Evolutionary conservation across 2,888 invertebrate species (phyloP).

Genomic region (Papilio demoleus): DNA sequence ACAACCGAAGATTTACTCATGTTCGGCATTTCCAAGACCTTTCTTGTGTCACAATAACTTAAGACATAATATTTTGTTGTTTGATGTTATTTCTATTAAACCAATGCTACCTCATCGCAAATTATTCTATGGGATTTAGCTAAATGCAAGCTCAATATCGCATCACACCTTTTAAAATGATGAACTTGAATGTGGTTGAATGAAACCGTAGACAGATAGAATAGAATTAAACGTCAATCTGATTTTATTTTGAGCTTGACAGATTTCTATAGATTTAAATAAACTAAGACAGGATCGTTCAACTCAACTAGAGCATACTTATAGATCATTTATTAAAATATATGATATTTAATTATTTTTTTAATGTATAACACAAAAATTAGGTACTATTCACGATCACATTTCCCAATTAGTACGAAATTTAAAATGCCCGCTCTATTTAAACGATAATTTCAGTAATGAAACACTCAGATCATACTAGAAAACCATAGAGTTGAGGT

Average conservation of each 20-base stretch:
- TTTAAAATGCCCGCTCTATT: neutral
- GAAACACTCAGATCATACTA: neutral
- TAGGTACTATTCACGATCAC: neutral
- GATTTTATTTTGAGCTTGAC: slow-evolving; percentile 34
- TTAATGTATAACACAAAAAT: neutral
- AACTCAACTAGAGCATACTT: too few species aligned
- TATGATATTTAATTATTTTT: too few species aligned
- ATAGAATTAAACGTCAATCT: slow-evolving; percentile 46
- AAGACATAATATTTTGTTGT: slow-evolving; percentile 77
- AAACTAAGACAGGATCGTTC: neutral
- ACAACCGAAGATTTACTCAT: slow-evolving; percentile 73
- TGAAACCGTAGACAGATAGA: slow-evolving; percentile 50
- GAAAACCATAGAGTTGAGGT: slow-evolving; percentile 14
- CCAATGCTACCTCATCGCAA: slow-evolving; percentile 78
- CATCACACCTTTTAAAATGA: slow-evolving; percentile 62
- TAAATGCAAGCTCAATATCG: slow-evolving; percentile 60
- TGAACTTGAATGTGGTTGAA: slow-evolving; percentile 42
- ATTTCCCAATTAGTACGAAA: neutral
- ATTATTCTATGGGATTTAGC: slow-evolving; percentile 54
- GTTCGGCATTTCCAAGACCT: slow-evolving; percentile 76
- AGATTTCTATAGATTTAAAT: slow-evolving; percentile 28
- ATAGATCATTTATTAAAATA: too few species aligned
- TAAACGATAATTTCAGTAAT: neutral
- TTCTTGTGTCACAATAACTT: slow-evolving; percentile 67
- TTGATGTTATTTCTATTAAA: slow-evolving; percentile 55